Percentiles rank a stretch among this genome's conserved stretches.
These are phyloP conservation scores for Cheilosia vulpina DNA, from an alignment of 2,888 invertebrate genomes.

Conservation along the genomic window DNA sequence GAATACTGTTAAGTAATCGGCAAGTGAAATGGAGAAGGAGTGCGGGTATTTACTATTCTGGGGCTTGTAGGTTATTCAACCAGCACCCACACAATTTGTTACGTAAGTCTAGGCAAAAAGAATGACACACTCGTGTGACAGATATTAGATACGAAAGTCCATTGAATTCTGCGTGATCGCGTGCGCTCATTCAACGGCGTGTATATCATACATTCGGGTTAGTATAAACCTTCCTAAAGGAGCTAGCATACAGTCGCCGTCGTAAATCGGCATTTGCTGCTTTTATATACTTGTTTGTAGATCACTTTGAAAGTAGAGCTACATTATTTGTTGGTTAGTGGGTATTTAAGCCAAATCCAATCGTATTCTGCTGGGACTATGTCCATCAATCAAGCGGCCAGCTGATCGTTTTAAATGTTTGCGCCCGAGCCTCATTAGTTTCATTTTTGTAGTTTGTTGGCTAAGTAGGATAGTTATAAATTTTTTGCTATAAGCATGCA, in stretches of 20 bases:
- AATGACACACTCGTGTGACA: constrained; percentile 53
- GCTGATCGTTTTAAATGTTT: constrained; percentile 14
- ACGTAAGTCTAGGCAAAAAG: constrained; percentile 41
- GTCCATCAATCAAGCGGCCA: constrained; percentile 46
- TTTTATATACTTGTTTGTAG: constrained; percentile 6
- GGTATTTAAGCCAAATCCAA: background rate
- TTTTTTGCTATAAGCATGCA: background rate
- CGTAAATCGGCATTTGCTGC: constrained; percentile 8
- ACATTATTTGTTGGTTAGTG: constrained; percentile 4
- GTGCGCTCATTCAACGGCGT: constrained; percentile 35
- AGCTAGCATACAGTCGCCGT: constrained; percentile 18
- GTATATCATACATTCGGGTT: background rate
- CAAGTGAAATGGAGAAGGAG: constrained; percentile 27
- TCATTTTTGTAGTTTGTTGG: constrained; percentile 1
- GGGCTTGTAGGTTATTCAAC: constrained; percentile 29
- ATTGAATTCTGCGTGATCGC: constrained; percentile 53
- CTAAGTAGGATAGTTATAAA: background rate
- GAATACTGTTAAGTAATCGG: background rate
- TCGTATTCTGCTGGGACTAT: constrained; percentile 8
- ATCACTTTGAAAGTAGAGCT: constrained; percentile 36
- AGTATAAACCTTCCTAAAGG: constrained; percentile 37
- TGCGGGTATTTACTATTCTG: constrained; percentile 4
- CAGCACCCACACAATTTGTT: constrained; percentile 42
- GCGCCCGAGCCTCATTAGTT: constrained; percentile 17
- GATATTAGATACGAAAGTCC: constrained; percentile 35